Evolutionary conservation across 1,140 invertebrate genomes (phyloP).

Genomic region (Tetranychus cinnabarinus): DNA sequence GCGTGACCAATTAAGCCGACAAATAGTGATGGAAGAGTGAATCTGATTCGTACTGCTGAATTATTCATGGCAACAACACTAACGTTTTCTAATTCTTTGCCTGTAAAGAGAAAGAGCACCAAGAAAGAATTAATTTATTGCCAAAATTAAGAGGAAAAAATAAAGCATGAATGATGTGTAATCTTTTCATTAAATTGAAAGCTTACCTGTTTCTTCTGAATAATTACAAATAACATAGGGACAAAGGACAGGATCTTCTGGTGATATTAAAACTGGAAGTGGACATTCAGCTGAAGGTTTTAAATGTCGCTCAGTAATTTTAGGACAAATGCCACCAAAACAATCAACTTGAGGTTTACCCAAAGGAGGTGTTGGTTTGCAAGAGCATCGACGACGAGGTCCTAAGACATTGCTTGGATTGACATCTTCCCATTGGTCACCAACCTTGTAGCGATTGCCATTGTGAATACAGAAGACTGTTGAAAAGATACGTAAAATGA

Average conservation of each 20-base stretch:
- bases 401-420: neutral
- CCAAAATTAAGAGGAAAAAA: neutral
- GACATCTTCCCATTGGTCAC: slow-evolving; percentile 14
- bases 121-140: neutral
- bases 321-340: slow-evolving; percentile 12
- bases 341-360: slow-evolving; percentile 12
- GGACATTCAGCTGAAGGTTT: slow-evolving; percentile 13
- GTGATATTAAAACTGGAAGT: slow-evolving; percentile 11
- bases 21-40: slow-evolving; percentile 43
- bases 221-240: slow-evolving; percentile 17
- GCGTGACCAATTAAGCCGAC: slow-evolving; percentile 25
- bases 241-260: slow-evolving; percentile 14
- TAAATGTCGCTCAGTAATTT: slow-evolving; percentile 11
- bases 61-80: slow-evolving; percentile 35
- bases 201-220: slow-evolving; percentile 11
- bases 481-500: neutral
- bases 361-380: slow-evolving; percentile 8
- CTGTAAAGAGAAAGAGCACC: neutral
- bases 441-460: slow-evolving; percentile 9
- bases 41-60: slow-evolving; percentile 47
- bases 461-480: slow-evolving; percentile 11
- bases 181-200: neutral
- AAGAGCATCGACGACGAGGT: slow-evolving; percentile 5
- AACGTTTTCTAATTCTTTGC: slow-evolving; percentile 16
- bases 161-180: neutral